Evolutionary conservation across 1,140 invertebrate genomes (phyloP).

Genomic region (Holcopasites calliopsidis): DNA sequence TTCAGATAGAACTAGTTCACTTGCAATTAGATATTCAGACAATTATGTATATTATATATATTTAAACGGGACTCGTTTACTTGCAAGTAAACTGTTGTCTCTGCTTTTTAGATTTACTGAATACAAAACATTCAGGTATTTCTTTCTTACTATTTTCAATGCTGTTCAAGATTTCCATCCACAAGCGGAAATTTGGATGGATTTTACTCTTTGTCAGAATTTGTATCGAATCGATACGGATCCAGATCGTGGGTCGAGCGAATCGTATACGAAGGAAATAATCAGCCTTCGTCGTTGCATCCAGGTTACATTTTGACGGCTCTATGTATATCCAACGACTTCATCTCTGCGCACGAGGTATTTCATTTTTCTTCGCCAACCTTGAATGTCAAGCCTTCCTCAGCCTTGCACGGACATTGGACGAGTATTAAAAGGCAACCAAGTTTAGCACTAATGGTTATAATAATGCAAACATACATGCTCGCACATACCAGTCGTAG

Average conservation of each 20-base stretch:
- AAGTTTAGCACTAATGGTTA: background rate
- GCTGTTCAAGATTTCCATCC: background rate
- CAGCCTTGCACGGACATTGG: background rate
- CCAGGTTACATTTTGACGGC: background rate
- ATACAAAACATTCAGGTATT: background rate
- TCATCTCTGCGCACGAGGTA: background rate
- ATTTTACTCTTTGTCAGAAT: background rate
- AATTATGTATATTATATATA: too few species aligned
- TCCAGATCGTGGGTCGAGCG: background rate
- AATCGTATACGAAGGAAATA: background rate
- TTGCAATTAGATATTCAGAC: too few species aligned
- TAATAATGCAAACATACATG: constrained; percentile 23
- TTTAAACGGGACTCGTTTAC: too few species aligned
- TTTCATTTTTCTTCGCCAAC: background rate
- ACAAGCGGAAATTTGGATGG: background rate
- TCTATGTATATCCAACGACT: background rate
- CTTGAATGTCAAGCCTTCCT: background rate
- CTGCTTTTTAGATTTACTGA: background rate
- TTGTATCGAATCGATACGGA: background rate
- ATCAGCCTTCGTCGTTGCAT: constrained; percentile 8
- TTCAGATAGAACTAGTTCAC: background rate
- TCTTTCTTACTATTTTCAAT: too few species aligned
- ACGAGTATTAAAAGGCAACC: constrained; percentile 16
- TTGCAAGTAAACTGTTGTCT: background rate
- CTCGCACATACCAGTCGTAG: background rate